phyloP scores from a whole-genome alignment of 2,113 vertebrate species.

The Tragelaphus imberbis region DNA sequence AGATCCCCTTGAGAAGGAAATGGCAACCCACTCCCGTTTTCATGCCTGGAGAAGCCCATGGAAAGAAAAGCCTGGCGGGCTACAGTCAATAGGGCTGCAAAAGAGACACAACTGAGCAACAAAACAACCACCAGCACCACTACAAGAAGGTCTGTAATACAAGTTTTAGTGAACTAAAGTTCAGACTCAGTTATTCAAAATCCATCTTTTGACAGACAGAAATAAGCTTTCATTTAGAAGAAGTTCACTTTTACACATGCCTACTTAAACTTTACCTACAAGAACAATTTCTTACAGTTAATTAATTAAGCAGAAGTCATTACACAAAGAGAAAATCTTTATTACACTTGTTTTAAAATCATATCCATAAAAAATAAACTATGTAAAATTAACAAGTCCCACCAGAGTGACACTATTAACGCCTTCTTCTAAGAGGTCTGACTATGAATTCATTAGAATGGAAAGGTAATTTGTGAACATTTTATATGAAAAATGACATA shows the following conservation, averaged over 20 bases:
- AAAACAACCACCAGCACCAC: not conserved
- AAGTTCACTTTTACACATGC: not conserved
- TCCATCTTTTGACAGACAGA: not conserved
- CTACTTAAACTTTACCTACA: not conserved
- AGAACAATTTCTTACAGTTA: not conserved
- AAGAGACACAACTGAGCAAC: not conserved
- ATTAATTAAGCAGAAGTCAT: not conserved
- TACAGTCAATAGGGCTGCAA: not conserved
- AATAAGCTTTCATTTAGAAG: not conserved
- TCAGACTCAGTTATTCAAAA: not conserved
- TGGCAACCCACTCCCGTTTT: not conserved
- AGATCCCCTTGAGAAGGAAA: not conserved
- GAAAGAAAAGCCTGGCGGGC: not conserved
- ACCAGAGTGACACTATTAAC: not conserved
- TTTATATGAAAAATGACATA: not conserved
- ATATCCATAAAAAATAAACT: not conserved
- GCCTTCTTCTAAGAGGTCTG: not conserved
- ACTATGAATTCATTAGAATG: not conserved
- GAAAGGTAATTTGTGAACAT: constrained; percentile 9
- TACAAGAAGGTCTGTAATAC: not conserved
- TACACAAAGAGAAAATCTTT: not conserved
- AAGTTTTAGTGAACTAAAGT: not conserved
- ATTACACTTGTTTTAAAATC: not conserved
- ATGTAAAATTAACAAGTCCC: not conserved
- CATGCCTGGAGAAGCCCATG: not conserved